phyloP scores from a whole-genome alignment of 2,888 invertebrate genomes.

The Sesia bembeciformis region DNA sequence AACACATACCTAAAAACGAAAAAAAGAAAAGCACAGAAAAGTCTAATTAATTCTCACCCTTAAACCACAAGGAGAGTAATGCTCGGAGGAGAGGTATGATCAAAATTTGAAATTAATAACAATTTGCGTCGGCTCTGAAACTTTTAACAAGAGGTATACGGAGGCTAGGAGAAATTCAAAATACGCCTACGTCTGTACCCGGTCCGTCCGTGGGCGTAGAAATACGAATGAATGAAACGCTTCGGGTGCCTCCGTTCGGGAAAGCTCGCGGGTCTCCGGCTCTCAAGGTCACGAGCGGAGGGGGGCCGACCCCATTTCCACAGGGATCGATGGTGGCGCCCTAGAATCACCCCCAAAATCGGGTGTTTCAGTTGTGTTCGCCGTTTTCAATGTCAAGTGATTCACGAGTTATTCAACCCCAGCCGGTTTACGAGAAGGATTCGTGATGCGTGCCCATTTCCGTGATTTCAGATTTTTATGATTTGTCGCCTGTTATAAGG shows the following conservation, averaged over 20 bases:
- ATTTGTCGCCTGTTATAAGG: slow-evolving; percentile 10
- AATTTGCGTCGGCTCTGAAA: not conserved
- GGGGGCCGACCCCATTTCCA: slow-evolving; percentile 57
- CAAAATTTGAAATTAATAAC: too few relatives aligned
- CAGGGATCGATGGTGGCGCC: slow-evolving; percentile 67
- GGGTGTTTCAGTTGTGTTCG: slow-evolving; percentile 34
- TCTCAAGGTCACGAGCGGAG: slow-evolving; percentile 47
- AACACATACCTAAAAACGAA: too few relatives aligned
- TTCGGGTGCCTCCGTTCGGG: slow-evolving; percentile 54
- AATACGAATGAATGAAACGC: slow-evolving; percentile 53
- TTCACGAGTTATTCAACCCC: slow-evolving; percentile 25
- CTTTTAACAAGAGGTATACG: not conserved
- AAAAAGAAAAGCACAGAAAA: too few relatives aligned
- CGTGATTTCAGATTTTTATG: slow-evolving; percentile 45
- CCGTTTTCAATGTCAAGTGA: slow-evolving; percentile 69
- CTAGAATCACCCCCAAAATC: slow-evolving; percentile 42
- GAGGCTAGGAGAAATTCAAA: slow-evolving; percentile 11
- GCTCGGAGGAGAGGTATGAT: too few relatives aligned
- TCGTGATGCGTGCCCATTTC: slow-evolving; percentile 44
- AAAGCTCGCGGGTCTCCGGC: slow-evolving; percentile 40
- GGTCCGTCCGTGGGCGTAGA: slow-evolving; percentile 26
- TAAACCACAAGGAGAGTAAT: too few relatives aligned
- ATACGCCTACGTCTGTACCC: slow-evolving; percentile 14
- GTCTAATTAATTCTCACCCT: too few relatives aligned
- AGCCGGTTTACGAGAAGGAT: slow-evolving; percentile 20